These are phyloP conservation scores for Rhagologus leucostigma DNA, from an alignment of 2,113 vertebrate genomes.

Conservation along the genomic window DNA sequence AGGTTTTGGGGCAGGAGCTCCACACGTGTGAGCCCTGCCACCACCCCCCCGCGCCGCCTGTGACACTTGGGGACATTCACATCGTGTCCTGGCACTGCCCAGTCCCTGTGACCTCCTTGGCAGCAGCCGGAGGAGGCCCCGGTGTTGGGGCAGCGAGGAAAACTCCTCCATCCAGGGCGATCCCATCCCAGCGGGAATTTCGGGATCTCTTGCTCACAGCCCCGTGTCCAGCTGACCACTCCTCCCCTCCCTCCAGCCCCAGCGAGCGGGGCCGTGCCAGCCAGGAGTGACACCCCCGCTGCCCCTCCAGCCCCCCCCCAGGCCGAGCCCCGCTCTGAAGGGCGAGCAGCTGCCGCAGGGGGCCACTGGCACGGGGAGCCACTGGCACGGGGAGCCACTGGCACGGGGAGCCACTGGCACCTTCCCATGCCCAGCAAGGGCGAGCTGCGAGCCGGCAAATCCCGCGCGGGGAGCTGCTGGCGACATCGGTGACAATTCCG, in stretches of 20 bases:
- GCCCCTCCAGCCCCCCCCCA: not conserved
- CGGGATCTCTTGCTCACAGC: rapidly evolving
- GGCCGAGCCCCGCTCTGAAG: rapidly evolving
- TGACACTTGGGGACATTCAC: not conserved
- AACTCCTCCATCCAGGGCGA: not conserved
- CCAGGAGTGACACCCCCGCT: rapidly evolving
- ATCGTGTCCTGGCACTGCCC: not conserved
- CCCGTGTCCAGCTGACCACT: not conserved
- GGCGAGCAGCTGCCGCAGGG: not conserved
- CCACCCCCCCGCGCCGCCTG: rapidly evolving
- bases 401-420: not conserved
- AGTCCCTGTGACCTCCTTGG: not conserved
- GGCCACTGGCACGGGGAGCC: not conserved
- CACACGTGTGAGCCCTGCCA: rapidly evolving
- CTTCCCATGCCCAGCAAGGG: not conserved
- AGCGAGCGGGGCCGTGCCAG: not conserved
- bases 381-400: not conserved
- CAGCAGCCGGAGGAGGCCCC: not conserved
- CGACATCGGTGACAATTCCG: not conserved
- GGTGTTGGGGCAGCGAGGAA: rapidly evolving
- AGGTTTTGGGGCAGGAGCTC: not conserved
- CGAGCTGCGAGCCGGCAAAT: not conserved
- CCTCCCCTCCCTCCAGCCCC: not conserved
- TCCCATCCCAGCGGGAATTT: not conserved
- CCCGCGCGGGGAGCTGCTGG: not conserved